These are phyloP conservation scores for Lota lota DNA, from an alignment of 2,113 vertebrate genomes.

Conservation along the genomic window DNA sequence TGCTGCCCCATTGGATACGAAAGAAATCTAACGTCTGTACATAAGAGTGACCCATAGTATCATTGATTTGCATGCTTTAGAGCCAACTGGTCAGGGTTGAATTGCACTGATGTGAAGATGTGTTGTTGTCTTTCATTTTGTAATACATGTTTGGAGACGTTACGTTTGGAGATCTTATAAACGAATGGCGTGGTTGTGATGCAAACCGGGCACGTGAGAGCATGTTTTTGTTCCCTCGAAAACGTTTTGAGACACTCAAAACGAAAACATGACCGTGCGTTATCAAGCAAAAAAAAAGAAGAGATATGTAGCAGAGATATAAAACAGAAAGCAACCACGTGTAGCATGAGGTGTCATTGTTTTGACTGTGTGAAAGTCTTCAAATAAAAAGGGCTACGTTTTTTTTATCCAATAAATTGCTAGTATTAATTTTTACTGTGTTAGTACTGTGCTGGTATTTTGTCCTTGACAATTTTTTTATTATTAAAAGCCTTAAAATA, in stretches of 20 bases:
- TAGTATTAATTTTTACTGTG: slow-evolving; percentile 63
- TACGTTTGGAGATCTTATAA: slow-evolving; percentile 41
- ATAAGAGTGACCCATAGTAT: slow-evolving; percentile 55
- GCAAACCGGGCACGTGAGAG: slow-evolving; percentile 57
- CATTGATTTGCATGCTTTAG: slow-evolving; percentile 68
- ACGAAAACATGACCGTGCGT: slow-evolving; percentile 42
- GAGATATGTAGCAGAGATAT: slow-evolving; percentile 66
- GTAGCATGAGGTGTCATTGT: slow-evolving; percentile 64
- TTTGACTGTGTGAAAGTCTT: slow-evolving; percentile 55
- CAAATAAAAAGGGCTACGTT: slow-evolving; percentile 75
- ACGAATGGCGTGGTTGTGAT: slow-evolving; percentile 54
- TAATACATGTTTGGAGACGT: slow-evolving; percentile 26
- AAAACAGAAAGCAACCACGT: slow-evolving; percentile 59
- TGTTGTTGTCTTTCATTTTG: slow-evolving; percentile 56
- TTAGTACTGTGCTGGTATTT: slow-evolving; percentile 45
- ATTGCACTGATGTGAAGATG: slow-evolving; percentile 71
- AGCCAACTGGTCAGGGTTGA: slow-evolving; percentile 68
- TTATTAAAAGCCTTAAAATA: slow-evolving; percentile 61
- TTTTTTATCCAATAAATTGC: slow-evolving; percentile 58
- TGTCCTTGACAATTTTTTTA: slow-evolving; percentile 44
- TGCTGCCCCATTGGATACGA: slow-evolving; percentile 42
- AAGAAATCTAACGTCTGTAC: slow-evolving; percentile 48
- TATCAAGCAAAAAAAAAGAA: slow-evolving; percentile 27
- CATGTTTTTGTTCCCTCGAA: slow-evolving; percentile 27
- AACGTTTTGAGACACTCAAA: slow-evolving; percentile 42